phyloP scores from a whole-genome alignment of 2,113 vertebrate species.

The Pterophyllum scalare region DNA sequence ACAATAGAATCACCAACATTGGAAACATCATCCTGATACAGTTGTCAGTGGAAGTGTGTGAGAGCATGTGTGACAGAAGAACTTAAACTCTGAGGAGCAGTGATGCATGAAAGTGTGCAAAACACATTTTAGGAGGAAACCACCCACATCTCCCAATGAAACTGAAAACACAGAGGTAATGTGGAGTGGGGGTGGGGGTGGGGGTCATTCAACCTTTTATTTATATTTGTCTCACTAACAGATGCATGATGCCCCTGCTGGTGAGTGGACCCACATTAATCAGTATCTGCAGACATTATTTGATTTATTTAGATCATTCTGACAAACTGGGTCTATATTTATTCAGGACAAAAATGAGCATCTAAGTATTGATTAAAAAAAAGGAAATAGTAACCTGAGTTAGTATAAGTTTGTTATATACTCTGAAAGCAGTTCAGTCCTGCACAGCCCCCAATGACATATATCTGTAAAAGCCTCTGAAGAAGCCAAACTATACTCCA shows the following conservation, averaged over 20 bases:
- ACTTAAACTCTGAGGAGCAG: conserved; percentile 38
- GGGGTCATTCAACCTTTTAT: neutral
- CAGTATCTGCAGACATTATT: neutral
- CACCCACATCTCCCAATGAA: neutral
- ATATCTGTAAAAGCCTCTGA: too few relatives aligned
- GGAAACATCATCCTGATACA: conserved; percentile 38
- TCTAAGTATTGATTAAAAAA: too few relatives aligned
- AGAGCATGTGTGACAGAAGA: conserved; percentile 5
- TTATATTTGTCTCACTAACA: neutral
- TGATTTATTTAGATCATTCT: neutral
- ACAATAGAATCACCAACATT: neutral
- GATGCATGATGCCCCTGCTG: too few relatives aligned
- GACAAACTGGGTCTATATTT: neutral
- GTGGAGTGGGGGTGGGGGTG: too few relatives aligned
- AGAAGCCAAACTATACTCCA: too few relatives aligned
- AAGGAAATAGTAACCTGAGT: too few relatives aligned
- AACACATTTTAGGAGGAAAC: neutral
- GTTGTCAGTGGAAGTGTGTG: conserved; percentile 4
- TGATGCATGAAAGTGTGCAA: neutral
- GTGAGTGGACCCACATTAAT: too few relatives aligned
- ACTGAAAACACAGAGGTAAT: neutral
- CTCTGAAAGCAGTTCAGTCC: too few relatives aligned
- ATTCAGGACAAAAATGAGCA: neutral
- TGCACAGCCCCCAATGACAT: too few relatives aligned
- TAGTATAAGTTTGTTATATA: too few relatives aligned